phyloP scores from a whole-genome alignment of 2,113 vertebrate species.

The Phoxinus phoxinus region DNA sequence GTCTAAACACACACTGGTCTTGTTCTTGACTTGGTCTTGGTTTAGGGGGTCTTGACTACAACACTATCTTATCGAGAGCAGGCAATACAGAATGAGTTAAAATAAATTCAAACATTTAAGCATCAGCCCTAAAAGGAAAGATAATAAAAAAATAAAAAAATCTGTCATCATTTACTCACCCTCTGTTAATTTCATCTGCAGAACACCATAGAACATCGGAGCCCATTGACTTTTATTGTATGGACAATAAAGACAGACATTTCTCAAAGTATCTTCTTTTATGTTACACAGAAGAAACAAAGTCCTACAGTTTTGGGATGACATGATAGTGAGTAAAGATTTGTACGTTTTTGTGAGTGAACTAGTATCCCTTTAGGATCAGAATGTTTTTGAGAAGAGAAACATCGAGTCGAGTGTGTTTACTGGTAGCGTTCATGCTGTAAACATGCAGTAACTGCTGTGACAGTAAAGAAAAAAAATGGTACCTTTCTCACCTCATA shows the following conservation, averaged over 20 bases:
- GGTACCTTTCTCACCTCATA: slow-evolving; percentile 16
- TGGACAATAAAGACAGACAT: neutral
- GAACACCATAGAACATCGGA: neutral
- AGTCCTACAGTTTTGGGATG: neutral
- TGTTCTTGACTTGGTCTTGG: too few relatives aligned
- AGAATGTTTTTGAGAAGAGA: slow-evolving; percentile 2
- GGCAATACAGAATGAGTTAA: too few relatives aligned
- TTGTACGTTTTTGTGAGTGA: neutral
- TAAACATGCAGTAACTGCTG: neutral
- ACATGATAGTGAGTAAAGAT: neutral
- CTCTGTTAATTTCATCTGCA: neutral
- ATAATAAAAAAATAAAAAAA: neutral
- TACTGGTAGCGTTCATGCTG: neutral
- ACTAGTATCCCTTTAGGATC: neutral
- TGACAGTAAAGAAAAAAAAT: neutral
- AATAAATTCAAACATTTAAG: neutral
- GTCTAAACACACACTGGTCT: too few relatives aligned
- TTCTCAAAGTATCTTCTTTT: neutral
- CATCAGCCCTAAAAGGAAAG: neutral
- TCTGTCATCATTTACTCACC: neutral
- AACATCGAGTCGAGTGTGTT: neutral
- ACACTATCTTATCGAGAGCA: too few relatives aligned
- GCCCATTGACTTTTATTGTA: neutral
- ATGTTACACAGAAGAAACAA: neutral
- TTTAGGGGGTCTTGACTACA: too few relatives aligned